Evolutionary conservation across 2,888 invertebrate species (phyloP).

Genomic region (Selenia dentaria): DNA sequence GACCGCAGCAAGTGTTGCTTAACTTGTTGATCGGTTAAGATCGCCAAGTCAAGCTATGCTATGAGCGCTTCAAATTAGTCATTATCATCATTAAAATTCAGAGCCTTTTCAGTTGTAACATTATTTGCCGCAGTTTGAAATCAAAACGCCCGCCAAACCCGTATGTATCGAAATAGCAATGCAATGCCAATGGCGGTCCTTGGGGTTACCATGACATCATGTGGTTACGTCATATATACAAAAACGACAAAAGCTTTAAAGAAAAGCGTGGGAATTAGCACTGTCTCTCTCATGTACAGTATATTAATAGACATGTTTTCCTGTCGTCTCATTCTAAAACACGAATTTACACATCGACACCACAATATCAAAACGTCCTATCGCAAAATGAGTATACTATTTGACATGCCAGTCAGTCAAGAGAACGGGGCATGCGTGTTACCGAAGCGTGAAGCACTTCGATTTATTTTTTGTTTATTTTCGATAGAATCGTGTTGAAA

Average conservation of each 20-base stretch:
- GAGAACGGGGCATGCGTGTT: conserved; percentile 36
- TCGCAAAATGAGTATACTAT: conserved; percentile 36
- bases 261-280: conserved; percentile 31
- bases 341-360: conserved; percentile 29
- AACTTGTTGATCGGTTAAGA: too few species aligned
- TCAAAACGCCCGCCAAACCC: conserved; percentile 37
- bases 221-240: conserved; percentile 67
- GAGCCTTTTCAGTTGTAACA: too few species aligned
- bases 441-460: conserved; percentile 11
- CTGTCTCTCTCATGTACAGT: conserved; percentile 43
- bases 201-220: conserved; percentile 74
- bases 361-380: conserved; percentile 44
- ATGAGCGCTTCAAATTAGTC: too few species aligned
- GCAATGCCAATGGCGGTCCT: conserved; percentile 28
- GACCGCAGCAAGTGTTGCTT: too few species aligned
- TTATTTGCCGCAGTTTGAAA: conserved; percentile 18
- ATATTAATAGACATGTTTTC: conserved; percentile 45
- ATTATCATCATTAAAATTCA: too few species aligned
- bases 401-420: conserved; percentile 43
- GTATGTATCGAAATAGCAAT: conserved; percentile 26
- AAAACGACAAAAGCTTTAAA: conserved; percentile 36
- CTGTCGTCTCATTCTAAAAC: conserved; percentile 49
- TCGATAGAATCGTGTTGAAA: conserved; percentile 26
- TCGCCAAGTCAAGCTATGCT: too few species aligned
- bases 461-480: conserved; percentile 27